These are phyloP conservation scores for Lindbergichthys nudifrons DNA, from an alignment of 2,797 vertebrate species.

Conservation along the genomic window DNA sequence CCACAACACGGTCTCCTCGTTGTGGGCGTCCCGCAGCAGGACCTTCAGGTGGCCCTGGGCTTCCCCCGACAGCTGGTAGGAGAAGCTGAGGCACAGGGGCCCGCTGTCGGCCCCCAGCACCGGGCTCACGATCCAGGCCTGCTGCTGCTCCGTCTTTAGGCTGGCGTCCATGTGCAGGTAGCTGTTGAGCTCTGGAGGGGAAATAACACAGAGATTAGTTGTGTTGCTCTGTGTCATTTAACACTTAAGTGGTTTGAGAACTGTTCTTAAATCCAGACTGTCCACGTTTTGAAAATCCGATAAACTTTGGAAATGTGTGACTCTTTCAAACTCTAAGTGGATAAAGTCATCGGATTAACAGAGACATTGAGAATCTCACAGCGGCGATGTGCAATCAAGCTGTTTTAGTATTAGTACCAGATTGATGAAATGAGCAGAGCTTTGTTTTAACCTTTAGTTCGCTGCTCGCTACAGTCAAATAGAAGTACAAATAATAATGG, in stretches of 20 bases:
- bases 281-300: neutral
- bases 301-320: neutral
- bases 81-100: constrained; percentile 94
- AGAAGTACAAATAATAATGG: constrained; percentile 35
- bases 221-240: neutral
- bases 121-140: constrained; percentile 90
- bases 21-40: constrained; percentile 86
- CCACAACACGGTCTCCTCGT: constrained; percentile 92
- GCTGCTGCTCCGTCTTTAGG: constrained; percentile 87
- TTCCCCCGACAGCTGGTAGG: constrained; percentile 90
- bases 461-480: constrained; percentile 38
- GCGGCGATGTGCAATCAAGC: constrained; percentile 6
- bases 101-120: constrained; percentile 86
- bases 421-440: constrained; percentile 26
- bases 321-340: neutral
- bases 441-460: constrained; percentile 60
- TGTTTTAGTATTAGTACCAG: constrained; percentile 20
- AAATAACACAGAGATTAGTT: neutral
- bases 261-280: neutral
- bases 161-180: constrained; percentile 88
- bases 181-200: constrained; percentile 78
- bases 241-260: neutral
- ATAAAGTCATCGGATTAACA: neutral
- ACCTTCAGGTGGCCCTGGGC: constrained; percentile 89
- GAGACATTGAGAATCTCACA: neutral